Evolutionary conservation across 2,113 vertebrate species (phyloP).

Genomic region (Ginglymostoma cirratum): DNA sequence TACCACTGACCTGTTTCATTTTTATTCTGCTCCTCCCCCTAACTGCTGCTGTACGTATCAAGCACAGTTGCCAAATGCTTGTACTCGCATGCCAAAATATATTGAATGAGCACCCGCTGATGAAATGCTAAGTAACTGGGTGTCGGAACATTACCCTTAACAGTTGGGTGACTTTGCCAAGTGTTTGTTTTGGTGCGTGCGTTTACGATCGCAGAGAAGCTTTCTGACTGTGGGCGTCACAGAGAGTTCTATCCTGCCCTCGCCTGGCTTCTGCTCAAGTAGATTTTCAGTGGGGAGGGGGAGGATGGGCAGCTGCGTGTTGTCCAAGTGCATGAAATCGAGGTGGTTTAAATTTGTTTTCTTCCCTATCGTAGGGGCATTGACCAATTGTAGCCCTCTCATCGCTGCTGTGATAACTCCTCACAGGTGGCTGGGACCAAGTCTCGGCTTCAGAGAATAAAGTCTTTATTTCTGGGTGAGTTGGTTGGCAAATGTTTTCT

Average conservation of each 20-base stretch:
- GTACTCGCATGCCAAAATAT: not conserved
- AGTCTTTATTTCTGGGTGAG: constrained; percentile 1
- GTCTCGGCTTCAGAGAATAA: not conserved
- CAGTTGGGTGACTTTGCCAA: not conserved
- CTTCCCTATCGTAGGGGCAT: not conserved
- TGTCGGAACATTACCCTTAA: not conserved
- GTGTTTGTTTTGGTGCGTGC: not conserved
- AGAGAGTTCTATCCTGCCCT: not conserved
- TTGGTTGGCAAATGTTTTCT: not conserved
- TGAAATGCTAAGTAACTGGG: not conserved
- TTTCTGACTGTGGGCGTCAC: not conserved
- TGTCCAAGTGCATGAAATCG: not conserved
- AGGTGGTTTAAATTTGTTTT: not conserved
- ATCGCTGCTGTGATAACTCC: not conserved
- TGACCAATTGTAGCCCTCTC: not conserved
- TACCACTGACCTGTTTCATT: not conserved
- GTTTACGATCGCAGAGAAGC: not conserved
- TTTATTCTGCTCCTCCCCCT: not conserved
- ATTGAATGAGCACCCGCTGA: not conserved
- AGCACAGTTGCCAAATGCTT: not conserved
- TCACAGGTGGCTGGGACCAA: not conserved
- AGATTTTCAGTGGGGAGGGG: not conserved
- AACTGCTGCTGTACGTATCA: not conserved
- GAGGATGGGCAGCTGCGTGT: not conserved
- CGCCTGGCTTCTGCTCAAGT: not conserved